Evolutionary conservation across 2,113 vertebrate species (phyloP), one percentile per base, ranked within the genome.

Genomic region (Tapirus terrestris): DNA sequence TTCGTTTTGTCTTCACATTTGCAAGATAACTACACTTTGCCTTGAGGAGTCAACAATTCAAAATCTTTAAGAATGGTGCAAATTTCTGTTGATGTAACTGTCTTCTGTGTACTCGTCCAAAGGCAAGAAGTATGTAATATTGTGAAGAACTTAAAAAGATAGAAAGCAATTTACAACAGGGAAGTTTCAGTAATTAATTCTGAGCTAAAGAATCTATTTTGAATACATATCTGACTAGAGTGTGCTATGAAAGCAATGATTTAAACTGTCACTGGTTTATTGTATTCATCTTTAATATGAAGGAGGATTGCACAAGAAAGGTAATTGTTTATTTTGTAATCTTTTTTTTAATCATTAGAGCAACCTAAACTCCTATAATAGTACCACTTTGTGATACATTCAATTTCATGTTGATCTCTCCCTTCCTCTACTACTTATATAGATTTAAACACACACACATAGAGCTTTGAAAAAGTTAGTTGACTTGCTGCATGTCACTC

Each of bases 11-110:
- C 48, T 89, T 92, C 53, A 95, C 14, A 81, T 73, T 97, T 80
- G 51, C 79, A 96, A 45, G 96, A 72, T 86, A 98, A 96, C 97
- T 95, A 93, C 58, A 2, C 10, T 89, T 60, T 92, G 72, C 88
- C 53, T 97, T 80, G 23, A 89, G 97, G 82, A 98, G 73, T 17
- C 21, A 5, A 91, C 77, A 95, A 39, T 25, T 85, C 70, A 96
- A 29, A 96, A 93, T 97, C 65, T 94, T 96, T 93, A 97, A 92
- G 6, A 83, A 83, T 72, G 29, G 25, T 81, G 53, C 5, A 21
- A 89, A 94, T 93, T 98, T 84, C 48, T 91, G 3, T 96, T 98
- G 80, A 94, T 91, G 79, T 76, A 86, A 20, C 27, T 75, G 2
- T 95, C 31, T 68, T 3, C n/a, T 80, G 0, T 72, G 36, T 17